Base-by-base conservation (phyloP, 1,140 invertebrate species). In the Ladona fulva region DNA sequence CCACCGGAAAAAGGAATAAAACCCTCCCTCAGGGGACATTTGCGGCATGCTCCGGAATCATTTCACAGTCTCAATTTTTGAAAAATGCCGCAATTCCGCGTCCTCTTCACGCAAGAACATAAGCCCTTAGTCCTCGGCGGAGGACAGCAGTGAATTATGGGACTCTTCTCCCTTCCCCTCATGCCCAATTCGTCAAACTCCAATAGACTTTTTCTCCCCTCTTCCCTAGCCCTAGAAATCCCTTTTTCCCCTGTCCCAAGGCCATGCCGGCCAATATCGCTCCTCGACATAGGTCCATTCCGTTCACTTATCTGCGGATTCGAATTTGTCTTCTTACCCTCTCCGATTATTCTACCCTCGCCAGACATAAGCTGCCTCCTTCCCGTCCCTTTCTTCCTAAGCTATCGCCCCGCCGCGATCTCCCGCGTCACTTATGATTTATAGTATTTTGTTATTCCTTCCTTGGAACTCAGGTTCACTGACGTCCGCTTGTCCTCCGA, bases 21-120 rank as follows among this genome's bases (percentile, higher is more conserved):
- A 66, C 1, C 1, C 3, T 3, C 52, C 3, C 52, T 12, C 12
- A 3, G 52, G 52, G 52, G 52, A 66, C n/a, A 66, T 66, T 66
- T 66, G 52, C 52, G 52, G 52, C n/a, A 3, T 12, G 16, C 52
- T 5, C 14, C 12, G 52, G 52, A 66, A 66, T 66, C 52, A 66
- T 66, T 66, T 66, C 52, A 66, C 14, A 66, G 52, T 66, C 52
- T 66, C 52, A 66, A 66, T 19, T 66, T 66, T 66, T 66, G 52
- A 66, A 66, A 66, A 66, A 66, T 66, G 52, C n/a, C n/a, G 52
- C 52, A 66, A 66, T 66, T 66, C 52, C 12, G 52, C 52, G 52
- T 66, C 44, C 44, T 52, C 44, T 52, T 66, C 52, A 66, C 52
- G 52, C 52, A 66, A 66, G 52, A 66, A 66, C 52, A 66, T 66